Evolutionary conservation across 2,113 vertebrate genomes (phyloP).

Genomic region (Boleophthalmus pectinirostris): DNA sequence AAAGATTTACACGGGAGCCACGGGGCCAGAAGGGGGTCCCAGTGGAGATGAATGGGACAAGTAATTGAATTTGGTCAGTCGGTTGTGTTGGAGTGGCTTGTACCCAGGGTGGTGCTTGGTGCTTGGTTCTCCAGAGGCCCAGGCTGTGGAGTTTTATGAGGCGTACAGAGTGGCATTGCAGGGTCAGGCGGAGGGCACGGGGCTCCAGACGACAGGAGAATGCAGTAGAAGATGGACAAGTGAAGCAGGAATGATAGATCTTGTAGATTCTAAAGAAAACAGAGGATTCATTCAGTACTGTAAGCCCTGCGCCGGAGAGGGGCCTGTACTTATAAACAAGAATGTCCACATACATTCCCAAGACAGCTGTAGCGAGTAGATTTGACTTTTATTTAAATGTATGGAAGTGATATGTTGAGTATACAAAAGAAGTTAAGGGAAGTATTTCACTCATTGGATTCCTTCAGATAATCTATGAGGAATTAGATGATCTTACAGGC

Average conservation of each 20-base stretch:
- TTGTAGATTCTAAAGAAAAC: slow-evolving; percentile 47
- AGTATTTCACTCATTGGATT: not conserved
- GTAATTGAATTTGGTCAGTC: slow-evolving; percentile 77
- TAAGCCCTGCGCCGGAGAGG: slow-evolving; percentile 14
- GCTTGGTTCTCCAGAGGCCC: slow-evolving; percentile 33
- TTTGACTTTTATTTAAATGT: slow-evolving; percentile 10
- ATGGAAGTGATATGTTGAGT: not conserved
- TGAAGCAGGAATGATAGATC: slow-evolving; percentile 41
- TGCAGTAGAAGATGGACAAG: slow-evolving; percentile 55
- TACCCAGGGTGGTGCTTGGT: slow-evolving; percentile 47
- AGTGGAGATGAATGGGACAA: slow-evolving; percentile 74
- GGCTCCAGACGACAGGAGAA: slow-evolving; percentile 56
- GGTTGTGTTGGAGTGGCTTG: slow-evolving; percentile 66
- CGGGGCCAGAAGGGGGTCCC: slow-evolving; percentile 57
- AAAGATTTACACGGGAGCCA: slow-evolving; percentile 77
- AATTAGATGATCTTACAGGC: not conserved
- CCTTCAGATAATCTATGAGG: not conserved
- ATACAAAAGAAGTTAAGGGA: not conserved
- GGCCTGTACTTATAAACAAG: slow-evolving; percentile 16
- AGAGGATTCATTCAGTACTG: slow-evolving; percentile 56
- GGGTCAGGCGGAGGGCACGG: slow-evolving; percentile 69
- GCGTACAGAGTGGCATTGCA: slow-evolving; percentile 57
- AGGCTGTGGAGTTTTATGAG: slow-evolving; percentile 65
- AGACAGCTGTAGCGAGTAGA: slow-evolving; percentile 1
- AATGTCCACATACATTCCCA: slow-evolving; percentile 17